Evolutionary conservation across 2,797 vertebrate genomes (phyloP), one percentile per base, ranked within the genome.

Genomic region (Sebastes iracundus): DNA sequence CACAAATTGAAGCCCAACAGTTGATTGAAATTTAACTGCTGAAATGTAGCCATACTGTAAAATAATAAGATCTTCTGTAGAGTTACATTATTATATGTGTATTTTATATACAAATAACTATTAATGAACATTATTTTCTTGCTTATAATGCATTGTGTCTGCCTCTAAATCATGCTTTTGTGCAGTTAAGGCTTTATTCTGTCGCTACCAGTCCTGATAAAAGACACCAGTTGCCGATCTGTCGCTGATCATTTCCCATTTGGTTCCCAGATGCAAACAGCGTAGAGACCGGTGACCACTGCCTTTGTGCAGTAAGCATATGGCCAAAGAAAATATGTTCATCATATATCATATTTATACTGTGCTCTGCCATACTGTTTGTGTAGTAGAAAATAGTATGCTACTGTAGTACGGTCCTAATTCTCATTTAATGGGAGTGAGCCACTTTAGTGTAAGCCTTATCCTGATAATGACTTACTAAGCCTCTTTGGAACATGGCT

Each of bases 401-500:
- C 79, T 78, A 82, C 83, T 73, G 74, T 86, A 74, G 65, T 67
- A 68, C 71, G 27, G 70, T 55, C 70, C 77, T 90, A 90, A 93
- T 91, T 88, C 92, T 88, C 66, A 85, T 90, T 87, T 90, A 89
- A 93, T 92, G 78, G 53, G 83, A 81, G 79, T 75, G 81, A 94
- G 83, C 87, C 90, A 92, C 90, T 91, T 92, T 85, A 90, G 64
- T 66, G 60, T 92, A 92, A 94, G 91, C 86, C 80, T 93, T 81
- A 94, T 95, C 92, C 94, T 63, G 75, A 92, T 94, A 94, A 95
- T 90, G 90, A 94, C 79, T 89, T 75, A 64, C 88, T 94, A 95
- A 95, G 93, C 94, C 88, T 94, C 93, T 94, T 93, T 94, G 82
- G 88, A 89, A 84, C 91, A 93, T 76, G 89, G 88, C 90, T 94